Conservation (phyloP, 92 coral and sea anemone species). For the Virgularia gustaviana region DNA sequence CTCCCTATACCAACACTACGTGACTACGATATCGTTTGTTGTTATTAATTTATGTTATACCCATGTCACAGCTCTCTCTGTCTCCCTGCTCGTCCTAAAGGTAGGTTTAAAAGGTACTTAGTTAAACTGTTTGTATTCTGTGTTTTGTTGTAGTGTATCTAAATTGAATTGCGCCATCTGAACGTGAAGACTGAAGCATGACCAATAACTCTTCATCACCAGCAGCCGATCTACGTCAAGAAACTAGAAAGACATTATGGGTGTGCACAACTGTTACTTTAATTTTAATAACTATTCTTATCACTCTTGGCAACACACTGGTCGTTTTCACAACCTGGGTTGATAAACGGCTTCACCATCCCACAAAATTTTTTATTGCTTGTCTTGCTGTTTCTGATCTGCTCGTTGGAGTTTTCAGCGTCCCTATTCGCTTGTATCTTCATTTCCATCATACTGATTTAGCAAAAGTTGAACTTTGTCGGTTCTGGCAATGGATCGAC, state of each 20-base stretch:
- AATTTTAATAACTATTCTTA: slow-evolving; percentile 56
- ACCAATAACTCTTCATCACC: too few species aligned
- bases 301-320: slow-evolving; percentile 69
- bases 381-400: slow-evolving; percentile 88
- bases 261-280: slow-evolving; percentile 5
- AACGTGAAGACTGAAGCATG: too few species aligned
- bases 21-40: too few species aligned
- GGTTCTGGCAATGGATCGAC: slow-evolving; percentile 42
- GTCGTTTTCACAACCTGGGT: slow-evolving; percentile 72
- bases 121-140: too few species aligned
- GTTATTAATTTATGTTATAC: too few species aligned
- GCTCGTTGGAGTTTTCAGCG: slow-evolving; percentile 62
- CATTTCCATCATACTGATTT: neutral
- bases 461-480: slow-evolving; percentile 26
- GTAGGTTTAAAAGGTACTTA: too few species aligned
- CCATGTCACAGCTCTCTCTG: too few species aligned
- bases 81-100: too few species aligned
- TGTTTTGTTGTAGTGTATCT: too few species aligned
- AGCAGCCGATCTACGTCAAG: too few species aligned
- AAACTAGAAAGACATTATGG: slow-evolving; percentile 1
- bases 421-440: slow-evolving; percentile 23
- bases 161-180: too few species aligned
- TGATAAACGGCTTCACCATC: slow-evolving; percentile 79
- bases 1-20: too few species aligned
- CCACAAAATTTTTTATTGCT: slow-evolving; percentile 86